Base-by-base conservation (phyloP, 1,140 invertebrate genomes). In the Bacillus rossius region DNA sequence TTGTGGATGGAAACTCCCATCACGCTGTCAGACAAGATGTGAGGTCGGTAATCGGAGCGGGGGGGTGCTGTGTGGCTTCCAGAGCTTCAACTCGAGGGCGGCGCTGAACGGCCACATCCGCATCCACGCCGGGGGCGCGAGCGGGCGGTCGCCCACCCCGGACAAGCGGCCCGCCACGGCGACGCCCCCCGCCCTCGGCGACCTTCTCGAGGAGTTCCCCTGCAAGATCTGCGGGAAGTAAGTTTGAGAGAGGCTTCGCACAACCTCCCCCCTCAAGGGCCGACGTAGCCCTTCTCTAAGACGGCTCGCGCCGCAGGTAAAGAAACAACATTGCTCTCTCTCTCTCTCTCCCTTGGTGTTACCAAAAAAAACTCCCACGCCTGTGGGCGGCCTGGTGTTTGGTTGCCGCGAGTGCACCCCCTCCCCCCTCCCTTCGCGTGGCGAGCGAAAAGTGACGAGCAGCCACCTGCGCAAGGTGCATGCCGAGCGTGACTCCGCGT, bases 181-280 rank as follows among this genome's bases (percentile, higher is more conserved):
- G 22, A 58, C 52, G 13, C 45, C 61, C 17, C 55, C 57, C n/a
- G 49, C 48, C 20, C 49, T 61, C 61, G 61, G 55, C 47, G 67
- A 74, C 29, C 45, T 64, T 54, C 40, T 65, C 16, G 78, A 79
- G 57, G 72, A 83, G 68, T 87, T 90, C 78, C 93, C 94, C 68
- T 97, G 94, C 85, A 94, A 94, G 83, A 88, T 96, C 74, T 97
- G 94, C 87, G 92, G 92, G 83, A 96, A 95, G 93, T 96, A 91
- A 91, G 92, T 92, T 77, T 40, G 37, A 25, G 40, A n/a, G 17
- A 34, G 25, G 34, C 22, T 20, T 20, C 34, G 16, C 40, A 22
- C 40, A 52, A n/a, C n/a, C 50, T 8, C 20, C 50, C 20, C 50
- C 22, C 23, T 52, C 29, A 52, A 38, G 40, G 34, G 16, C 40